These are phyloP conservation scores for Scaeva pyrastri DNA, from an alignment of 2,888 invertebrate genomes.

Conservation along the genomic window DNA sequence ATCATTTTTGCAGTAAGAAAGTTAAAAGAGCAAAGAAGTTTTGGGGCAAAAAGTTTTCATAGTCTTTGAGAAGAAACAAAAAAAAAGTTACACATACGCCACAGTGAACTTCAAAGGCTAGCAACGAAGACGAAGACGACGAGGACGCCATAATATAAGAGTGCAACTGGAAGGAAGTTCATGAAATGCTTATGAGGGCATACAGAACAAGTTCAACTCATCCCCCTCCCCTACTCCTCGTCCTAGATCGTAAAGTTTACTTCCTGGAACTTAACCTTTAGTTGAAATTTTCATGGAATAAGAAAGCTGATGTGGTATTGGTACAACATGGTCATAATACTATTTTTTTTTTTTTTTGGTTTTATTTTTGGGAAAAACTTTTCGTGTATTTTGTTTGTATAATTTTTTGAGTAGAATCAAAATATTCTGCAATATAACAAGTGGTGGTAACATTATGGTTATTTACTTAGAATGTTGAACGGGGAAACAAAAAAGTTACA, in stretches of 20 bases:
- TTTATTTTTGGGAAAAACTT: constrained; percentile 2
- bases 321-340: background rate
- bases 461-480: background rate
- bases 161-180: constrained; percentile 27
- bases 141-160: too few species aligned
- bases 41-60: constrained; percentile 21
- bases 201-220: constrained; percentile 2
- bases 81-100: constrained; percentile 60
- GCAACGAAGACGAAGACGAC: too few species aligned
- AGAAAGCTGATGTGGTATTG: background rate
- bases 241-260: constrained; percentile 53
- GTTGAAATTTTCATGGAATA: constrained; percentile 6
- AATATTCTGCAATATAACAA: constrained; percentile 15
- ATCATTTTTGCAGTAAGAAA: background rate
- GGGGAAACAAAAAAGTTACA: constrained; percentile 36
- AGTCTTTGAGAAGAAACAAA: constrained; percentile 24
- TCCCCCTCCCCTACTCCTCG: background rate
- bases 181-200: constrained; percentile 38
- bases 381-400: background rate
- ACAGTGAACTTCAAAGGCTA: constrained; percentile 32
- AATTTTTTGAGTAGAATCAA: background rate
- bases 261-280: constrained; percentile 52
- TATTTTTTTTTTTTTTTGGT: constrained; percentile 11
- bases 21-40: background rate
- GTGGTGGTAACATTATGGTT: constrained; percentile 39